Conservation (phyloP, 2,113 vertebrate genomes). For the Hystrix brachyura region DNA sequence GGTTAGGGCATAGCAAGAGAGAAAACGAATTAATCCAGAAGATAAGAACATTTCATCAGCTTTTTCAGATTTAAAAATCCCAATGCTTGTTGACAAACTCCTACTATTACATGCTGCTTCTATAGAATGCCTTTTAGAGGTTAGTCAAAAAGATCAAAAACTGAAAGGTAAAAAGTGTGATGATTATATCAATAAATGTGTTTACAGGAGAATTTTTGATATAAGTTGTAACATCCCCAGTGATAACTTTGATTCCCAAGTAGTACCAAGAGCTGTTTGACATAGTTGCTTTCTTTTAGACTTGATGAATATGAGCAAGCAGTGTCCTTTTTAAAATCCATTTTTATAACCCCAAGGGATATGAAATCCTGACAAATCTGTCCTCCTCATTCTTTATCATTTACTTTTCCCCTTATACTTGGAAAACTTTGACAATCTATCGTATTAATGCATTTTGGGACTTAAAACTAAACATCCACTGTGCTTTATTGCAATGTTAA, state of each 20-base stretch:
- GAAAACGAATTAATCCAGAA: conserved; percentile 47
- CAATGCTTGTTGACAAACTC: conserved; percentile 39
- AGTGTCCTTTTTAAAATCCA: neutral
- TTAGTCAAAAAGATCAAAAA: conserved; percentile 34
- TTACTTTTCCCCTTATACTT: conserved; percentile 1
- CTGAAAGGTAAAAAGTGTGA: conserved; percentile 33
- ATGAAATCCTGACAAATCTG: conserved; percentile 22
- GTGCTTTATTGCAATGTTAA: conserved; percentile 4
- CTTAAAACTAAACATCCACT: conserved; percentile 12
- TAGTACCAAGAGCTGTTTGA: neutral
- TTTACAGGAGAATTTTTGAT: conserved; percentile 33
- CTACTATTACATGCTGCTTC: conserved; percentile 33
- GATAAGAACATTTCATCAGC: neutral
- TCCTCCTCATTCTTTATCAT: neutral
- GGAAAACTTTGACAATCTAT: neutral
- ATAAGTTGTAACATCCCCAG: neutral
- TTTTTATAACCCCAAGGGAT: conserved; percentile 3
- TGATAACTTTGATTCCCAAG: neutral
- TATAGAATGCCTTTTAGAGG: conserved; percentile 45
- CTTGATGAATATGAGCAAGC: neutral
- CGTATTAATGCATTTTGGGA: neutral
- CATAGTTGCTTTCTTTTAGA: conserved; percentile 11
- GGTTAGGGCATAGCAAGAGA: conserved; percentile 1
- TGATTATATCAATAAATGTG: conserved; percentile 31
- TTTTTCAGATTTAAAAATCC: conserved; percentile 43